Evolutionary conservation across 2,888 invertebrate genomes (phyloP).

Genomic region (Adelognathus sp.): DNA sequence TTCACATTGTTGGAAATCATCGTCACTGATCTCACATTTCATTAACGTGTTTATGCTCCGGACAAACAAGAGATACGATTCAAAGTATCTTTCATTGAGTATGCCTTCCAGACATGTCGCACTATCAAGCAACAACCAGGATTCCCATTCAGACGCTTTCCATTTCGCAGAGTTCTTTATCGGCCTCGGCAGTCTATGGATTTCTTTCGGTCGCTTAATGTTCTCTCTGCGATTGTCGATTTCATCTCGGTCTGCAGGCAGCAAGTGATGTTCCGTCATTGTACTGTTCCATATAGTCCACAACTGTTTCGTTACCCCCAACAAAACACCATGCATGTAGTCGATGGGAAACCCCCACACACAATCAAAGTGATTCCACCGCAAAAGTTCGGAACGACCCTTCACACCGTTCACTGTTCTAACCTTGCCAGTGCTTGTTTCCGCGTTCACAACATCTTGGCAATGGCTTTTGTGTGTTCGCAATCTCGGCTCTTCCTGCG

Average conservation of each 20-base stretch:
- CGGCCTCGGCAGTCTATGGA: slow-evolving; percentile 11
- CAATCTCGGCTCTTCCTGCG: slow-evolving; percentile 10
- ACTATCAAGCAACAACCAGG: slow-evolving; percentile 30
- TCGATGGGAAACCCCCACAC: slow-evolving; percentile 17
- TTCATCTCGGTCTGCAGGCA: background rate
- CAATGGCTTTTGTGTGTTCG: slow-evolving; percentile 11
- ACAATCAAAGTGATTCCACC: slow-evolving; percentile 27
- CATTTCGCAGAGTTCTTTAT: slow-evolving; percentile 10
- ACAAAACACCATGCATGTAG: slow-evolving; percentile 47
- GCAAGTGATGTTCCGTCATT: background rate
- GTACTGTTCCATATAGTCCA: slow-evolving; percentile 28
- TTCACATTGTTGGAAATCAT: slow-evolving; percentile 26
- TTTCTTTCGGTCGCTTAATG: slow-evolving; percentile 32
- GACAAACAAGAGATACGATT: slow-evolving; percentile 27
- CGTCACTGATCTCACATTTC: slow-evolving; percentile 13
- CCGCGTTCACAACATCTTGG: slow-evolving; percentile 17
- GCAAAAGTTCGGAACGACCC: slow-evolving; percentile 21
- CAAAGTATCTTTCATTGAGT: slow-evolving; percentile 13
- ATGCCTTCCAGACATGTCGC: slow-evolving; percentile 35
- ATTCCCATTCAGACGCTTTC: slow-evolving; percentile 38
- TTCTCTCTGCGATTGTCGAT: slow-evolving; percentile 11
- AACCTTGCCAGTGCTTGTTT: background rate
- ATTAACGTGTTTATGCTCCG: slow-evolving; percentile 15
- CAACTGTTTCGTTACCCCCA: slow-evolving; percentile 44
- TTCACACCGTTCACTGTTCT: slow-evolving; percentile 42